phyloP scores from a whole-genome alignment of 2,888 invertebrate species.

The Loripinus fragilis region DNA sequence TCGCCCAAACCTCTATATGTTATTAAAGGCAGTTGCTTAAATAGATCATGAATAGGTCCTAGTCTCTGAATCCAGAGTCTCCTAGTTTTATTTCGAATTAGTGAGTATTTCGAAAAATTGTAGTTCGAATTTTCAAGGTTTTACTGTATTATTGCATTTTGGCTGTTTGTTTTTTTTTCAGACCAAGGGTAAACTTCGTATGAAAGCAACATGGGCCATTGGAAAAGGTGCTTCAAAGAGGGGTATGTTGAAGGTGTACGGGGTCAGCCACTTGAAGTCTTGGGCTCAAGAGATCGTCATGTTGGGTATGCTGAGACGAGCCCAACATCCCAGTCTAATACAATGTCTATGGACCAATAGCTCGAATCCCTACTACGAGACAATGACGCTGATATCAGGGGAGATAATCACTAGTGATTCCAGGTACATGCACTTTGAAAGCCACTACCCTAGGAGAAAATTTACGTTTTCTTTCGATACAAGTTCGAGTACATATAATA shows the following conservation, averaged over 20 bases:
- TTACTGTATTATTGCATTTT: too few relatives aligned
- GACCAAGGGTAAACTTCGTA: slow-evolving; percentile 74
- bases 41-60: too few relatives aligned
- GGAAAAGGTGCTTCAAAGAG: slow-evolving; percentile 66
- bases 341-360: slow-evolving; percentile 79
- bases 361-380: slow-evolving; percentile 77
- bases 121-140: too few relatives aligned
- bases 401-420: slow-evolving; percentile 77
- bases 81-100: too few relatives aligned
- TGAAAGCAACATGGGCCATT: slow-evolving; percentile 73
- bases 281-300: slow-evolving; percentile 81
- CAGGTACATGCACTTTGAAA: too few relatives aligned
- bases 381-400: slow-evolving; percentile 78
- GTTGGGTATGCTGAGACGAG: slow-evolving; percentile 75
- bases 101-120: too few relatives aligned
- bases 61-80: too few relatives aligned
- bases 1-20: too few relatives aligned
- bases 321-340: slow-evolving; percentile 73
- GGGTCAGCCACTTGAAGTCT: slow-evolving; percentile 71
- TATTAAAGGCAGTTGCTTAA: too few relatives aligned
- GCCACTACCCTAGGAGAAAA: too few relatives aligned
- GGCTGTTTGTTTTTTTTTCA: slow-evolving; percentile 42
- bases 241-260: slow-evolving; percentile 78
- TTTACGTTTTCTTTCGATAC: too few relatives aligned
- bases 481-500: too few relatives aligned